Evolutionary conservation across 2,113 vertebrate genomes (phyloP).

Genomic region (Ceyx melanurus): DNA sequence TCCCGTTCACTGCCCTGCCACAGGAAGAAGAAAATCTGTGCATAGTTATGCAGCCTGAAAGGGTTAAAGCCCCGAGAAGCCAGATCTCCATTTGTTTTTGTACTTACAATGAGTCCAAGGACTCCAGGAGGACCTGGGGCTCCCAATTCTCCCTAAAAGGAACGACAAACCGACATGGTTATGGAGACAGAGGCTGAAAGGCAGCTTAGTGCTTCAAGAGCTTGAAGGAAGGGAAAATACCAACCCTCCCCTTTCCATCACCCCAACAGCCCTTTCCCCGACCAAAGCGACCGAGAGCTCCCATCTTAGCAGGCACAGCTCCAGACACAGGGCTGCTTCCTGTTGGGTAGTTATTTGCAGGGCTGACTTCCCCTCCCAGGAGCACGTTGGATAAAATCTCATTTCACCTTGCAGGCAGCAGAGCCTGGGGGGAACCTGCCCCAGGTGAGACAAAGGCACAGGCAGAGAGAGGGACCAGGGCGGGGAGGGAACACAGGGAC

Average conservation of each 20-base stretch:
- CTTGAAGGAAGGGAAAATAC: conserved; percentile 26
- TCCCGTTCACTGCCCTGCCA: neutral
- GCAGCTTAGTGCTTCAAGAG: conserved; percentile 68
- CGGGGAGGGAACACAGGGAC: accelerated
- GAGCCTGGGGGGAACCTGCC: neutral
- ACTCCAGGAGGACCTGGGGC: conserved; percentile 94
- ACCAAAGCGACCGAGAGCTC: neutral
- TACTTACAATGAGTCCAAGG: conserved; percentile 95
- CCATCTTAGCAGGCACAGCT: neutral
- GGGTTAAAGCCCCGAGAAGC: neutral
- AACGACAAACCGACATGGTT: conserved; percentile 72
- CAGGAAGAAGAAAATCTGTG: conserved; percentile 11
- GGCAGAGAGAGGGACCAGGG: neutral
- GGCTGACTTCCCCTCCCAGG: conserved; percentile 28
- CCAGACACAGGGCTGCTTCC: conserved; percentile 69
- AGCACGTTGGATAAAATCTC: neutral
- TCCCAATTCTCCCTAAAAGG: conserved; percentile 89
- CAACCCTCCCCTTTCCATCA: neutral
- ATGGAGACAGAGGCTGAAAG: conserved; percentile 75
- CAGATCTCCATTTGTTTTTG: conserved; percentile 18
- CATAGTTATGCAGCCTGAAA: neutral
- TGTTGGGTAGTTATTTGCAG: conserved; percentile 48
- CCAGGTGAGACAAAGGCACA: neutral
- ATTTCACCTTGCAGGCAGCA: neutral
- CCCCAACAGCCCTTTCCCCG: neutral